Conservation (phyloP, 2,888 invertebrate species). For the Acholoe squamosa region DNA sequence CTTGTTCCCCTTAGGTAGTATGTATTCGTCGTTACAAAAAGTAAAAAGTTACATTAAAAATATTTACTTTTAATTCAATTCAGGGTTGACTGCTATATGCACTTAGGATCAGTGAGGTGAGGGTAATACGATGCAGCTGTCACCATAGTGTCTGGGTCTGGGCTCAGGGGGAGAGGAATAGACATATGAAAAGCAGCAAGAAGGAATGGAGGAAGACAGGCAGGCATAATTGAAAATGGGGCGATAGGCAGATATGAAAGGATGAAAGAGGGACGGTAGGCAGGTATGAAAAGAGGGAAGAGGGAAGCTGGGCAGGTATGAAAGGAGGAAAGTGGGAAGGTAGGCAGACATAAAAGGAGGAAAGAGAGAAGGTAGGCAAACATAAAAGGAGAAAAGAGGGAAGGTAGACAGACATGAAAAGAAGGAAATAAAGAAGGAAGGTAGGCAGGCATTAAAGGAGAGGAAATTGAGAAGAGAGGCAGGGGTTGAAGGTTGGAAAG, state of each 20-base stretch:
- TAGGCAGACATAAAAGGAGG: not conserved
- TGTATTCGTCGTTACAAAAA: too few species aligned
- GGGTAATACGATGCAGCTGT: too few species aligned
- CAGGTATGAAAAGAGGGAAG: not conserved
- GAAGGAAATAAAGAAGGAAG: not conserved
- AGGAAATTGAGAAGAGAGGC: not conserved
- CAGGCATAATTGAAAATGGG: not conserved
- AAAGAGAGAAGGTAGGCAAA: not conserved
- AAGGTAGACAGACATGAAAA: not conserved
- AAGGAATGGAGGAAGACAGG: not conserved
- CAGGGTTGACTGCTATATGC: too few species aligned
- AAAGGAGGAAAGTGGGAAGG: not conserved
- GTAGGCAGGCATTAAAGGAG: not conserved
- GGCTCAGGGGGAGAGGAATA: not conserved
- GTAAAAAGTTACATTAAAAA: too few species aligned
- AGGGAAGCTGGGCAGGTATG: not conserved
- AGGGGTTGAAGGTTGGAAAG: not conserved
- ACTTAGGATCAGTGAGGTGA: too few species aligned
- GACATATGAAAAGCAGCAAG: too few species aligned
- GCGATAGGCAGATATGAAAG: not conserved
- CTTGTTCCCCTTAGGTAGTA: too few species aligned
- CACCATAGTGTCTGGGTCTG: too few species aligned
- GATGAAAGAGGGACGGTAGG: not conserved
- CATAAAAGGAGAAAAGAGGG: not conserved
- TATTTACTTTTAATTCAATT: too few species aligned